Conservation (phyloP, 2,888 invertebrate species). For the Physocephala rufipes region DNA sequence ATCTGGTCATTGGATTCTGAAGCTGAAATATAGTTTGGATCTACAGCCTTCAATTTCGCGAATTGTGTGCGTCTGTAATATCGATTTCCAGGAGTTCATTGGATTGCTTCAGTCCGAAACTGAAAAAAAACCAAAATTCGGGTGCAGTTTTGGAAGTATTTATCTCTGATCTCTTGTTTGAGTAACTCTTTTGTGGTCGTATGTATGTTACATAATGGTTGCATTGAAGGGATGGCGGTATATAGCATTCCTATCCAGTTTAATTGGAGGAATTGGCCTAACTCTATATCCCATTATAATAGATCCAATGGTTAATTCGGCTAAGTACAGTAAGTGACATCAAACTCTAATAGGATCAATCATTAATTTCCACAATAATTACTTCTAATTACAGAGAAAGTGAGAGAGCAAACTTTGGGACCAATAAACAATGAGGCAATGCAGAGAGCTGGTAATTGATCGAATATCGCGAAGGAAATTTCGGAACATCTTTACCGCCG, state of each 20-base stretch:
- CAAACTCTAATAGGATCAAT: neutral
- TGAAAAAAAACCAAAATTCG: too few species aligned
- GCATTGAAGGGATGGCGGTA: conserved; percentile 69
- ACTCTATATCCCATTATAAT: conserved; percentile 72
- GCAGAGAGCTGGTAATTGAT: conserved; percentile 36
- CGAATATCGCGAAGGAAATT: too few species aligned
- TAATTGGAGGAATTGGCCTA: conserved; percentile 69
- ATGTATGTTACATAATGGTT: conserved; percentile 50
- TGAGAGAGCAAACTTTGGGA: conserved; percentile 27
- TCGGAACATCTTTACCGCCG: too few species aligned
- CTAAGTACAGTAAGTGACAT: conserved; percentile 66
- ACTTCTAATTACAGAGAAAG: conserved; percentile 12
- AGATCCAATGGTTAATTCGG: conserved; percentile 71
- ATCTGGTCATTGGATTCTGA: too few species aligned
- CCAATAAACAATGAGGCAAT: conserved; percentile 31
- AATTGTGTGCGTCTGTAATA: too few species aligned
- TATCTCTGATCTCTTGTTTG: too few species aligned
- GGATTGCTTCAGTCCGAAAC: too few species aligned
- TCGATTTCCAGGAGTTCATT: too few species aligned
- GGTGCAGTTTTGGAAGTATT: too few species aligned
- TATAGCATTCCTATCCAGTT: conserved; percentile 68
- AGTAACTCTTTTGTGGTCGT: too few species aligned
- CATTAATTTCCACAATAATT: neutral
- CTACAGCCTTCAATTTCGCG: too few species aligned
- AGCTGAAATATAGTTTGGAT: too few species aligned